A percentile compares a stretch with the other conserved stretches of the same genome.
These are phyloP conservation scores for Listrodromus nycthemerus DNA, from an alignment of 2,888 invertebrate genomes.

Conservation along the genomic window DNA sequence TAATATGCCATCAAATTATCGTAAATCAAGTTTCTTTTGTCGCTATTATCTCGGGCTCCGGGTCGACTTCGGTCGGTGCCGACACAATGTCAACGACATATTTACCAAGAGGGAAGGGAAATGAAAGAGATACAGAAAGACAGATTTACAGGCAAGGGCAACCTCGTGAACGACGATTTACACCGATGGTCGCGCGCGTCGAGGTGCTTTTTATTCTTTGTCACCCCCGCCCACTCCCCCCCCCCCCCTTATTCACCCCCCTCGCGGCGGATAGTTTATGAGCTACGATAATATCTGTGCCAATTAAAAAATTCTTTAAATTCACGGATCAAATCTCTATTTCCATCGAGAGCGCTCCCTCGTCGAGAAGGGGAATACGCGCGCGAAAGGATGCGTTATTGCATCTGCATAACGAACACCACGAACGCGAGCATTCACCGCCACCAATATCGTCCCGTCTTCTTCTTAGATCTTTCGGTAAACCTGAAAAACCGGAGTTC, in stretches of 20 bases:
- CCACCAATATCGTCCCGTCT: constrained; percentile 43
- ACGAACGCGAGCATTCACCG: constrained; percentile 64
- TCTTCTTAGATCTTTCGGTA: constrained; percentile 56
- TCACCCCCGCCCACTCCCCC: constrained; percentile 9
- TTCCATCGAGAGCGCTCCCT: constrained; percentile 68
- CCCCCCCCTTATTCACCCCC: constrained; percentile 36
- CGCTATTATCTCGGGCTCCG: constrained; percentile 45
- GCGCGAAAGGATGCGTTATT: constrained; percentile 68
- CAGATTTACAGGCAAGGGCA: constrained; percentile 54
- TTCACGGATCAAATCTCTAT: constrained; percentile 73
- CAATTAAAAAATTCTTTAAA: constrained; percentile 74
- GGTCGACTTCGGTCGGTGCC: constrained; percentile 36
- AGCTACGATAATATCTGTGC: constrained; percentile 71
- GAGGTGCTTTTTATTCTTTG: constrained; percentile 54
- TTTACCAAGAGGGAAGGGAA: constrained; percentile 53
- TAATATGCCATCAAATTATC: constrained; percentile 68
- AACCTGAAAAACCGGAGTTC: constrained; percentile 73
- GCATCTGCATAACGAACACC: constrained; percentile 65
- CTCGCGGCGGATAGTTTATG: constrained; percentile 66
- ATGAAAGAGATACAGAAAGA: constrained; percentile 50
- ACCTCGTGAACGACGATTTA: constrained; percentile 68
- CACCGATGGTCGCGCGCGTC: constrained; percentile 67
- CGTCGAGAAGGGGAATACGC: constrained; percentile 38
- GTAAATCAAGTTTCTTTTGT: constrained; percentile 67
- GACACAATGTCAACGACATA: constrained; percentile 58